Evolutionary conservation across 1,140 invertebrate species (phyloP), one percentile per base, ranked within the genome.

Genomic region (Drosophila teissieri): DNA sequence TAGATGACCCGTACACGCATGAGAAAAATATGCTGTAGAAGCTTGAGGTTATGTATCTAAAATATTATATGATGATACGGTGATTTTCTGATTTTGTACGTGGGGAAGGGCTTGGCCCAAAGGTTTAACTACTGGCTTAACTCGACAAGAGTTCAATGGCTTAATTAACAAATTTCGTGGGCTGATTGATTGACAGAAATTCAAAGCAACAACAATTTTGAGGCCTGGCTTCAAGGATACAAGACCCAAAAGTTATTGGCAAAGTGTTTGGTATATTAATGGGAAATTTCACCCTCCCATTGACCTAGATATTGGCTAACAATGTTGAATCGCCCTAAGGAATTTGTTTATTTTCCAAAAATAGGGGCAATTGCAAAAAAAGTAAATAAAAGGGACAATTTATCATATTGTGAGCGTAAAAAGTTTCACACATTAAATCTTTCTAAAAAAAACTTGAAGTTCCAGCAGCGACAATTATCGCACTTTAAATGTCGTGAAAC

Each of bases 151-250:
- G 46, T 48, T 49, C 14, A 36, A 51, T 40, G 37, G 45, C 51
- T 68, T 68, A 64, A 68, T 68, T 68, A 52, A 65, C 60, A 64
- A 64, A 64, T 65, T 65, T 34, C 24, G 11, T 14, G 14, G 17
- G 6, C 19, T 36, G 58, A 67, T 64, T 68, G 60, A 68, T 67
- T 67, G 58, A 22, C 63, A 68, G 60, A 17, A 51, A 34, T 17
- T 24, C 4, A 17, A 40, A 64, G 6, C 24, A 12, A 48, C 62
- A 64, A 10, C 24, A 12, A 48, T 62, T 61, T 61, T 17, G 31
- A 56, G 57, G 19, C 52, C 51, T 14, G 7, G 4, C 34, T 27
- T 4, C 7, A 3, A n/a, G 52, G 19, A 54, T 15, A 24, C n/a
- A 22, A 11, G 34, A 22, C 52, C 48, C 48, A 31, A 49, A 49